These are phyloP conservation scores for Melanaphis sacchari DNA, from an alignment of 1,140 invertebrate genomes.

Conservation along the genomic window DNA sequence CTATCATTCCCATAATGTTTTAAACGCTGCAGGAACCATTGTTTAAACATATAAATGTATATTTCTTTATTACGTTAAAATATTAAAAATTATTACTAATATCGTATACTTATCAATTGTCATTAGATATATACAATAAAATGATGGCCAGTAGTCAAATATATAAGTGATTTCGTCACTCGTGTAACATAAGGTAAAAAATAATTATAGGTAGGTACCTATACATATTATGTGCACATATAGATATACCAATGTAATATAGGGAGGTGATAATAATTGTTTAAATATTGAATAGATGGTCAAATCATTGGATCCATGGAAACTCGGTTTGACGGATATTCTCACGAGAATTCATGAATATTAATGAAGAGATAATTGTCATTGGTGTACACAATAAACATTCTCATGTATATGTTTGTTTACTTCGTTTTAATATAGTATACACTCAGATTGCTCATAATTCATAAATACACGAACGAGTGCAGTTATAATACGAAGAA, in stretches of 20 bases:
- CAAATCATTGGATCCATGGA: neutral
- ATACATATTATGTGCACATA: neutral
- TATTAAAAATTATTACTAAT: too few species aligned
- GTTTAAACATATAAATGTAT: too few species aligned
- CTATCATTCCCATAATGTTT: too few species aligned
- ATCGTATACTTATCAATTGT: too few species aligned
- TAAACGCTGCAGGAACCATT: too few species aligned
- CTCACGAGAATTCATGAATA: slow-evolving; percentile 37
- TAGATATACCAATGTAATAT: neutral
- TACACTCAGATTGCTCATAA: neutral
- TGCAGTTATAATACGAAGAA: neutral
- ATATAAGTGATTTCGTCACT: neutral
- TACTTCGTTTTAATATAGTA: neutral
- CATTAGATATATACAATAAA: neutral
- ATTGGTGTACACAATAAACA: slow-evolving; percentile 15
- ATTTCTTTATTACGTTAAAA: too few species aligned
- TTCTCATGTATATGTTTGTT: neutral
- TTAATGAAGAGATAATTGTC: slow-evolving; percentile 33
- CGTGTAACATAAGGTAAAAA: neutral
- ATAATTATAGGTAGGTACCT: neutral
- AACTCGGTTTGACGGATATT: slow-evolving; percentile 39
- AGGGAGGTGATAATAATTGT: slow-evolving; percentile 27
- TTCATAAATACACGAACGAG: neutral
- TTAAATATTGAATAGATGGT: slow-evolving; percentile 26
- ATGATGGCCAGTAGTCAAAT: neutral